phyloP scores from a whole-genome alignment of 2,113 vertebrate species.

The Aegithalos caudatus region DNA sequence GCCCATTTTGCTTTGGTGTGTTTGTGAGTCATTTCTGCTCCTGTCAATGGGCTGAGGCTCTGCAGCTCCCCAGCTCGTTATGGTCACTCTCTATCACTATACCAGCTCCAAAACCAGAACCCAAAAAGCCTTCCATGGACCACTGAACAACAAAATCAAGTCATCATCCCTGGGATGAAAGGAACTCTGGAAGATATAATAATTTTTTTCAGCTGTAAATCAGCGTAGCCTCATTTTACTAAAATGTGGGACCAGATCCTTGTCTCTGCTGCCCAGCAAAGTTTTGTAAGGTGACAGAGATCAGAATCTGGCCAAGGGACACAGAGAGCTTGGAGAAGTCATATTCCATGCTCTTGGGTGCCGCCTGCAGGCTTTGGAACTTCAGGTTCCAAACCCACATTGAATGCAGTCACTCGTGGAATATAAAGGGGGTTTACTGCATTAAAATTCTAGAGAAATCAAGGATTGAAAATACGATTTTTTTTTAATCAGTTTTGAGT shows the following conservation, averaged over 20 bases:
- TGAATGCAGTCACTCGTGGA: not conserved
- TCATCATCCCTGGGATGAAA: not conserved
- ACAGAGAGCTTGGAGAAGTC: not conserved
- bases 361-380: slow-evolving; percentile 37
- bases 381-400: not conserved
- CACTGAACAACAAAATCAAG: not conserved
- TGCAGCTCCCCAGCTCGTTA: not conserved
- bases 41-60: not conserved
- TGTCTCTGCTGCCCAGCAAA: not conserved
- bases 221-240: not conserved
- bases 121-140: not conserved
- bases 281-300: not conserved
- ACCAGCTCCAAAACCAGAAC: not conserved
- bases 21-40: not conserved
- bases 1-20: not conserved
- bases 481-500: not conserved
- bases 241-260: not conserved
- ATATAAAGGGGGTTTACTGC: not conserved
- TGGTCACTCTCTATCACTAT: fast-evolving
- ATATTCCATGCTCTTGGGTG: slow-evolving; percentile 37
- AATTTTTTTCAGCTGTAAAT: not conserved
- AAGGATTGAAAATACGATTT: not conserved
- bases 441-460: not conserved
- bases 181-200: not conserved
- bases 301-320: not conserved